Conservation (phyloP, 2,888 invertebrate species). For the Lepidochrysops patricia region DNA sequence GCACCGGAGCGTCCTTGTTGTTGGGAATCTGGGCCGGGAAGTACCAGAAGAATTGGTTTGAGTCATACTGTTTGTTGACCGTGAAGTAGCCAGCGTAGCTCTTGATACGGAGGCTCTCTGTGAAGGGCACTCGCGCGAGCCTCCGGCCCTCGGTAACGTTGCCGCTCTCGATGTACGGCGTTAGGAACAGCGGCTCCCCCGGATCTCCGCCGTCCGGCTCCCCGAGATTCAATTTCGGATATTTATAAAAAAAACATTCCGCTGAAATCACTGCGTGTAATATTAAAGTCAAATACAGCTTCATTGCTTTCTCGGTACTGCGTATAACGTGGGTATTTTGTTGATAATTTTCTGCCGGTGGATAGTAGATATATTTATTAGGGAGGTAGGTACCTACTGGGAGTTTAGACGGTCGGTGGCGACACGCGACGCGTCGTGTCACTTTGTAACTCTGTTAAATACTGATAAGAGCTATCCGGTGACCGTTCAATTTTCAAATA, state of each 20-base stretch:
- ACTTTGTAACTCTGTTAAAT: not conserved
- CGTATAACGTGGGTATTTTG: not conserved
- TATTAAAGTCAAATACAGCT: constrained; percentile 29
- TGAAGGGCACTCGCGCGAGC: constrained; percentile 72
- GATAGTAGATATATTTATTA: no score
- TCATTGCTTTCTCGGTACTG: constrained; percentile 30
- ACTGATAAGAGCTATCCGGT: not conserved
- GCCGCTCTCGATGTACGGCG: constrained; percentile 82
- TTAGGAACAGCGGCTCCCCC: constrained; percentile 81
- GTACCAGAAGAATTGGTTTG: constrained; percentile 94
- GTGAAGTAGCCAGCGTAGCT: constrained; percentile 90
- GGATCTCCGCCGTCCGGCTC: constrained; percentile 47
- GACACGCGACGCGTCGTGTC: not conserved
- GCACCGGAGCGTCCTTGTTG: constrained; percentile 77
- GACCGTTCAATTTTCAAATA: no score
- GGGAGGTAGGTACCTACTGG: constrained; percentile 14
- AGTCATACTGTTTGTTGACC: constrained; percentile 83
- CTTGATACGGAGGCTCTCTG: constrained; percentile 72
- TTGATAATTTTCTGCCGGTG: no score
- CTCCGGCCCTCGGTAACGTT: constrained; percentile 78
- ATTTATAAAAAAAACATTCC: constrained; percentile 45
- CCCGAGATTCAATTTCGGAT: constrained; percentile 47
- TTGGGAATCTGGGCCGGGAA: constrained; percentile 81
- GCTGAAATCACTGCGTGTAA: constrained; percentile 34
- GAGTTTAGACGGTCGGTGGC: not conserved